Base-by-base conservation (phyloP, 2,888 invertebrate species). In the Xylota segnis region DNA sequence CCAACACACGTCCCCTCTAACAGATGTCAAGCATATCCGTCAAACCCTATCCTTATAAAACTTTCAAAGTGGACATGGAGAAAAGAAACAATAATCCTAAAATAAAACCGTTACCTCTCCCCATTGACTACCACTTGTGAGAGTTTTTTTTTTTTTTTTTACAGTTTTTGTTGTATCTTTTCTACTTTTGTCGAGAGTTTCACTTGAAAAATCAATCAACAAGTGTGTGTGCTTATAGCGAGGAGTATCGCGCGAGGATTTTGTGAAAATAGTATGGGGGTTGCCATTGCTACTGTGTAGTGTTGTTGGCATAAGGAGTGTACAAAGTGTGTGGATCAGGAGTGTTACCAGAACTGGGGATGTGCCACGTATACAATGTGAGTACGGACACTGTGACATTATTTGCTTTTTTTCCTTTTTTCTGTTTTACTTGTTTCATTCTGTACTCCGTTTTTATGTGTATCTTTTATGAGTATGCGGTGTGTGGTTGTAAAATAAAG, bases 191-290 rank as follows among this genome's bases (percentile, higher is more conserved):
- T 86, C 61, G 47, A 86, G 76, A 75, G 76, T 72, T 83, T 83
- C 83, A 87, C 77, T 87, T 87, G 77, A 83, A 87, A 87, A 83
- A 87, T 87, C 87, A 83, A 87, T 87, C 87, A 87, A 87, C 87
- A 87, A 87, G 87, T 87, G 87, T 86, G 84, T 79, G 81, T 82
- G 86, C 86, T 86, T 77, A 72, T 27, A 56, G 83, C 59, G 58
- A 79, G 65, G 78, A 68, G 79, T 75, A 75, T 66, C 54, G 81
- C 76, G 81, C 52, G 86, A 81, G 86, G 86, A 81, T 86, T 86
- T 66, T 81, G 63, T 78, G 47, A 56, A n/a, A n/a, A 76, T 72
- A 68, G 74, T 66, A 47, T 34, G n/a, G 40, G 9, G n/a, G 9
- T 76, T 79, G 84, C 65, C 79, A 66, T 59, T 50, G 50, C 47